A percentile compares a stretch with the other conserved stretches of the same genome.
These are phyloP conservation scores for Clarias magur DNA, from an alignment of 2,113 vertebrate genomes.

Conservation along the genomic window DNA sequence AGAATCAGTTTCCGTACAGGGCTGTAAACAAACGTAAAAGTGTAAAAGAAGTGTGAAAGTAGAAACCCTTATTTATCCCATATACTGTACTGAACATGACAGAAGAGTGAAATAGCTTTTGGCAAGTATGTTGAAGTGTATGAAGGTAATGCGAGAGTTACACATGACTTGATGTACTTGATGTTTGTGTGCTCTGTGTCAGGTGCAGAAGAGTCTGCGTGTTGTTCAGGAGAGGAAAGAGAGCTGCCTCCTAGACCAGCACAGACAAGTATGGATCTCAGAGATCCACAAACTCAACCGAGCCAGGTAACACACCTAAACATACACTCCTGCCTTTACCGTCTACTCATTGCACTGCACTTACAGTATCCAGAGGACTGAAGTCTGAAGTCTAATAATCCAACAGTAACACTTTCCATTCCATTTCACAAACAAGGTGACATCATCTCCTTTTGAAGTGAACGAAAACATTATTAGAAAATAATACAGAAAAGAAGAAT, in stretches of 20 bases:
- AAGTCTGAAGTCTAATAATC: not conserved
- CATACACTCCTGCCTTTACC: constrained; percentile 60
- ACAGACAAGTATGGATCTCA: constrained; percentile 85
- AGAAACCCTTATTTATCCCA: too few species aligned
- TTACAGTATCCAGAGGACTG: not conserved
- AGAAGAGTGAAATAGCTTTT: too few species aligned
- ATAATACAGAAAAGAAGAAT: not conserved
- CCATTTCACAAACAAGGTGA: not conserved
- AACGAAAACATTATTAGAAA: not conserved
- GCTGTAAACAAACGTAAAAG: too few species aligned
- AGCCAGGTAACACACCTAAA: constrained; percentile 79
- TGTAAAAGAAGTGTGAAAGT: too few species aligned
- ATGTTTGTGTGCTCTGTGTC: constrained; percentile 42
- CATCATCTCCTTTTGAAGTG: not conserved
- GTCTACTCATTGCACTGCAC: not conserved
- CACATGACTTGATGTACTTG: not conserved
- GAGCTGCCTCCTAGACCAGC: constrained; percentile 81
- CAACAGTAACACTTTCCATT: not conserved
- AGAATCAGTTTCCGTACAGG: not conserved
- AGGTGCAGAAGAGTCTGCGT: constrained; percentile 77
- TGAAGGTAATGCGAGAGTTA: not conserved
- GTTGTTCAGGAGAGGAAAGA: constrained; percentile 83
- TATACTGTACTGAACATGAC: too few species aligned
- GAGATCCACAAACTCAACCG: constrained; percentile 76
- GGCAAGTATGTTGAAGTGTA: not conserved